Base-by-base conservation (phyloP, 2,888 invertebrate genomes). In the Ophion slaviceki region DNA sequence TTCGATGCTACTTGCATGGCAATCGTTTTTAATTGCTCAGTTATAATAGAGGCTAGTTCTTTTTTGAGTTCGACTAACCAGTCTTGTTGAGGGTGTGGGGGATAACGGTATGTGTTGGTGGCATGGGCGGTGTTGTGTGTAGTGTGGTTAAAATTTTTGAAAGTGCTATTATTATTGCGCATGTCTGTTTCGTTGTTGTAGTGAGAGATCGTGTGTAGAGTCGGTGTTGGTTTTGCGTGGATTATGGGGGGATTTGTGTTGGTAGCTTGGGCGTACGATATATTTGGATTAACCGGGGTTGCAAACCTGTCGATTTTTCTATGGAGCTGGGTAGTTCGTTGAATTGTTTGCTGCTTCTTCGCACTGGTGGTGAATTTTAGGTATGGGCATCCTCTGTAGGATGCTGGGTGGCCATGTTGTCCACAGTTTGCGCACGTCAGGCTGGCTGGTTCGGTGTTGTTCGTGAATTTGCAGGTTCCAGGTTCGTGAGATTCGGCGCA, bases 371-470 rank as follows among this genome's bases (percentile, higher is more conserved):
- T 68, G 32, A 76, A 53, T 40, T 81, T 84, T 2, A 76, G 28
- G 10, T 81, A 81, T 2, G 71, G 76, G 62, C 84, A 84, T 11
- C 80, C 81, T 70, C 59, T 32, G 61, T 81, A 81, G 1, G 75
- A 80, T 1, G 81, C 84, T n/a, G 84, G 81, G 45, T 84, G 81
- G 1, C 76, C 81, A 3, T 40, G 20, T n/a, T 11, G 8, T 1
- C 68, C 62, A 14, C 84, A 81, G 70, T 84, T 84, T 11, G 66
- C 81, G 45, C 84, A 84, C 5, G 57, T 77, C 1, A 82, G 32
- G 1, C 24, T 3, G 5, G 59, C 68, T 47, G 61, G 47, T 8
- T 45, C 11, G 4, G 59, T 5, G 14, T 61, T 59, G 14, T 32
- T 47, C 1, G 47, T 20, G 11, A 77, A 57, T 14, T 14, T 10